Percentiles rank a stretch among this genome's conserved stretches.
phyloP scores from a whole-genome alignment of 2,113 vertebrate species.

The Terrapene triunguis region DNA sequence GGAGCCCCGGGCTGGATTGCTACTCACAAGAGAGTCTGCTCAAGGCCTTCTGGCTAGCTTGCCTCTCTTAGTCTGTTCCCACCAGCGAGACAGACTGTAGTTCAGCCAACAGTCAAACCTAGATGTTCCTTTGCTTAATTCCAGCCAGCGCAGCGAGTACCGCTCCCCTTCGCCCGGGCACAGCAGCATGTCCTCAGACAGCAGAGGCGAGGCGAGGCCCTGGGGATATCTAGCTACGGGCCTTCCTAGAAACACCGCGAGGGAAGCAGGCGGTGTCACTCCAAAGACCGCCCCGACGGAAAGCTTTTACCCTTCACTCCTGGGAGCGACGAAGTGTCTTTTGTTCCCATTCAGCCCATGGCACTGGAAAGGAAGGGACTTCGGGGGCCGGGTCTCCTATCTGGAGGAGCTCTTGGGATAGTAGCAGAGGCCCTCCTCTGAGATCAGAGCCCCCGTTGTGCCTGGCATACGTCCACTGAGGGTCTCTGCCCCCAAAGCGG shows the following conservation, averaged over 20 bases:
- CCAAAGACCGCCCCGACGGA: rapidly evolving
- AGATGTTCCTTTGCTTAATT: background rate
- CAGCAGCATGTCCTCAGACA: background rate
- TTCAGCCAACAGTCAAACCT: background rate
- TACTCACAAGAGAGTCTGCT: background rate
- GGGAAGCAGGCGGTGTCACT: too few species aligned
- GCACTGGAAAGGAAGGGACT: too few species aligned
- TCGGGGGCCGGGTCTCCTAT: too few species aligned
- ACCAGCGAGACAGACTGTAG: background rate
- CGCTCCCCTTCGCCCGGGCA: background rate
- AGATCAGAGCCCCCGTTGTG: background rate
- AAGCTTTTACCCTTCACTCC: background rate
- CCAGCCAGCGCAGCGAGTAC: background rate
- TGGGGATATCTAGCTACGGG: background rate
- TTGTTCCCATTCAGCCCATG: too few species aligned
- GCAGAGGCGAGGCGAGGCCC: background rate
- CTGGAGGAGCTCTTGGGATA: background rate
- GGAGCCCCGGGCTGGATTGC: background rate
- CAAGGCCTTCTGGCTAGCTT: background rate
- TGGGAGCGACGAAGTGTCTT: background rate
- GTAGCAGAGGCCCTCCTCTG: too few species aligned
- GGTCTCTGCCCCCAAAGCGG: background rate
- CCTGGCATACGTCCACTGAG: background rate
- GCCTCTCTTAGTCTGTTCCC: background rate
- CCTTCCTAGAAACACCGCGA: background rate